These are phyloP conservation scores for Teleogryllus oceanicus DNA, from an alignment of 2,888 invertebrate genomes.

Conservation along the genomic window DNA sequence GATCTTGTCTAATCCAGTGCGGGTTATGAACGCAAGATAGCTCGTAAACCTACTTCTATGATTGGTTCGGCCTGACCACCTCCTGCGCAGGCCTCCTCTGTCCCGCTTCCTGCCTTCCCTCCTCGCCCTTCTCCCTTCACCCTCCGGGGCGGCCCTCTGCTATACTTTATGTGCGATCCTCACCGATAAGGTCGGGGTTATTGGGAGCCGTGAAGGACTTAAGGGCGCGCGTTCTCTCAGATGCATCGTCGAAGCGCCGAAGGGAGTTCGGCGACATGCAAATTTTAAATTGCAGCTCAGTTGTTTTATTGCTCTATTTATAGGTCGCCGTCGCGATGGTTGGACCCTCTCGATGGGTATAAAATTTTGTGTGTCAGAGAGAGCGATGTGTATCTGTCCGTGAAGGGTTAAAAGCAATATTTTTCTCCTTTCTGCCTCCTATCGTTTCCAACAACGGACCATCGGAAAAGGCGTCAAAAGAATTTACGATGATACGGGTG, in stretches of 20 bases:
- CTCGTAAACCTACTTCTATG: constrained; percentile 18
- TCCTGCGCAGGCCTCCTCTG: neutral
- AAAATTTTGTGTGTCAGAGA: neutral
- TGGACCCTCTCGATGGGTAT: neutral
- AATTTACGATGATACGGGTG: too few relatives aligned
- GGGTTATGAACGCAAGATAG: neutral
- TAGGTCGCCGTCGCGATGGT: neutral
- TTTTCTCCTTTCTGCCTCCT: too few relatives aligned
- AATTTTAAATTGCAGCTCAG: neutral
- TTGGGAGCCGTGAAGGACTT: neutral
- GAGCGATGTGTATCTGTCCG: neutral
- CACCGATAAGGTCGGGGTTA: neutral
- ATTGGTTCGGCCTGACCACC: neutral
- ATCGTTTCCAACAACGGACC: too few relatives aligned
- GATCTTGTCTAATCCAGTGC: neutral
- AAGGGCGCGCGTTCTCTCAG: neutral
- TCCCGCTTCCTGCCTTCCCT: neutral
- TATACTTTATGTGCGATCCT: neutral
- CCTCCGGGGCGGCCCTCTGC: neutral
- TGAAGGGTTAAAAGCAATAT: neutral
- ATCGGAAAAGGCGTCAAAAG: too few relatives aligned
- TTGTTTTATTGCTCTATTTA: constrained; percentile 2
- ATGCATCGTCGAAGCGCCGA: neutral
- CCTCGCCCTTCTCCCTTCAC: neutral
- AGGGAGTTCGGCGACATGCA: neutral